Base-by-base conservation (phyloP, 2,888 invertebrate genomes). In the Melipona bicolor region DNA sequence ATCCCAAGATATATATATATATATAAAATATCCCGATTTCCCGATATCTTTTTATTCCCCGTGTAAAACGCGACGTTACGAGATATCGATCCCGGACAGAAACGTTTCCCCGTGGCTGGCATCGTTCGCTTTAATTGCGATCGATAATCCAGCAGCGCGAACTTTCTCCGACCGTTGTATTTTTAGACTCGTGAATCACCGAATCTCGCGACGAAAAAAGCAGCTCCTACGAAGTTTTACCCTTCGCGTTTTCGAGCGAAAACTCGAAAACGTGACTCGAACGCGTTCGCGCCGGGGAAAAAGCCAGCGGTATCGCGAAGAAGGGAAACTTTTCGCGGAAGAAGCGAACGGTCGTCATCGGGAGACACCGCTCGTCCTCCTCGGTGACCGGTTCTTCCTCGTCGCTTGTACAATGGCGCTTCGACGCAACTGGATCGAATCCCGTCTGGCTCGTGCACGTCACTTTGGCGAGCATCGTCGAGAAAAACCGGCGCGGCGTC, bases 401-500 rank as follows among this genome's bases (percentile, higher is more conserved):
- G 52, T 52, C n/a, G n/a, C 72, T 21, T 43, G 43, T 24, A 32
- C 64, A 62, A 68, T 76, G 77, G 76, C 54, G 74, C 54, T 71
- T 27, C 54, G 67, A 72, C 59, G 72, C 62, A 36, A 69, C 59
- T 24, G 62, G 27, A 75, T 59, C 49, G 61, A 69, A n/a, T 13
- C 36, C 65, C 36, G 65, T 74, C 80, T 50, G 65, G 24, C 77
- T 75, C 56, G 77, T 50, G n/a, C n/a, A 62, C 59, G 85, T 85
- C 76, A 21, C 32, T 74, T 32, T 49, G 36, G 54, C 54, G 49
- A 27, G 9, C 43, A 9, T 43, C 43, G 43, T 9, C 59, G 36
- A 61, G 56, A 68, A 84, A 73, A 76, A 74, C 77, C 52, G 61
- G 15, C 49, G 73, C 83, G 81, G 70, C 83, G 81, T 88, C 89